phyloP scores from a whole-genome alignment of 2,113 vertebrate genomes.

The Candoia aspera region DNA sequence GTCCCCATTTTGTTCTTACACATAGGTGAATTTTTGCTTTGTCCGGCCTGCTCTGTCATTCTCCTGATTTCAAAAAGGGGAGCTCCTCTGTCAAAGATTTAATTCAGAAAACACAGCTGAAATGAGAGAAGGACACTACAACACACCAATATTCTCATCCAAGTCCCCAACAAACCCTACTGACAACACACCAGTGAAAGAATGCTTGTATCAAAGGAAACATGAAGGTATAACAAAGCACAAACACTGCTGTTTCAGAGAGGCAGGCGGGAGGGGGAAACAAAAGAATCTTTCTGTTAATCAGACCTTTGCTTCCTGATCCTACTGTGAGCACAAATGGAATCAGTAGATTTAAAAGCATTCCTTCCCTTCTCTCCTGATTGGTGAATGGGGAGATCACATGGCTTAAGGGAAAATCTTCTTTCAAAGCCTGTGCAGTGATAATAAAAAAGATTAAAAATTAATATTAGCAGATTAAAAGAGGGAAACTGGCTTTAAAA shows the following conservation, averaged over 20 bases:
- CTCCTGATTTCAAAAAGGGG: conserved; percentile 45
- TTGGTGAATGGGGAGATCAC: conserved; percentile 99
- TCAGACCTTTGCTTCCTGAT: conserved; percentile 98
- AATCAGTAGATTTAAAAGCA: conserved; percentile 98
- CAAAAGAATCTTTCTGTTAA: conserved; percentile 68
- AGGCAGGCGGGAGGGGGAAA: conserved; percentile 7
- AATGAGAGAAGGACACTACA: conserved; percentile 62
- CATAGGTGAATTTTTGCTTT: conserved; percentile 29
- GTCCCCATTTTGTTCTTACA: conserved; percentile 32
- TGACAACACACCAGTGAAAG: conserved; percentile 45
- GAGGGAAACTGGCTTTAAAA: conserved; percentile 47
- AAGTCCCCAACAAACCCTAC: conserved; percentile 39
- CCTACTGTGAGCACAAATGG: conserved; percentile 98
- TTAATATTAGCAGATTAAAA: conserved; percentile 46
- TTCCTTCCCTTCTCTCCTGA: conserved; percentile 98
- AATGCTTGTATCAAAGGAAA: conserved; percentile 52
- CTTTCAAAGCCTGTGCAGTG: conserved; percentile 91
- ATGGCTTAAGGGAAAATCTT: conserved; percentile 97
- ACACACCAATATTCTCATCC: conserved; percentile 48
- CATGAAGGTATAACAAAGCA: conserved; percentile 54
- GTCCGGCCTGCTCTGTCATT: conserved; percentile 28
- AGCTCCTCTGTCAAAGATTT: conserved; percentile 40
- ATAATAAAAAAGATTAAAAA: conserved; percentile 75
- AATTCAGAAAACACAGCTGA: conserved; percentile 55
- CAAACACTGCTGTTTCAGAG: conserved; percentile 58